A percentile compares a stretch with the other conserved stretches of the same genome.
Evolutionary conservation across 2,113 vertebrate species (phyloP).

Genomic region (Zosterops japonicus): DNA sequence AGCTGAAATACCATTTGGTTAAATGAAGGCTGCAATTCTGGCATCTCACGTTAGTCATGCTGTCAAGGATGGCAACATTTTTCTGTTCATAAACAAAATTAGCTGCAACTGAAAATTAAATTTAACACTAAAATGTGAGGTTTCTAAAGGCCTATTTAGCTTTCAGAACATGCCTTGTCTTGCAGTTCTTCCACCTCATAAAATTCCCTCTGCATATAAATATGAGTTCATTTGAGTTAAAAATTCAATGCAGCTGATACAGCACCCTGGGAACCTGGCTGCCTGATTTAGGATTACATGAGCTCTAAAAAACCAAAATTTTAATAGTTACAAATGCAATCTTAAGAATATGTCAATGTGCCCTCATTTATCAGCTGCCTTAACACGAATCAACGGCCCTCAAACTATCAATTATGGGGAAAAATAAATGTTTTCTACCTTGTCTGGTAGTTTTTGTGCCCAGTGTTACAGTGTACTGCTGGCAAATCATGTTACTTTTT

Average conservation of each 20-base stretch:
- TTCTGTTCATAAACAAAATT: neutral
- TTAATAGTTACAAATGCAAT: neutral
- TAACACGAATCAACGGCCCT: neutral
- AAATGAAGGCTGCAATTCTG: neutral
- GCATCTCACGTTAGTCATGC: neutral
- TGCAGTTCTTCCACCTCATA: neutral
- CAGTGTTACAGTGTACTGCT: neutral
- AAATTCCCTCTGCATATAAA: neutral
- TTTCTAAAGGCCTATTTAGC: neutral
- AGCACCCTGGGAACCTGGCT: neutral
- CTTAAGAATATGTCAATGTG: neutral
- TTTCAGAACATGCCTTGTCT: neutral
- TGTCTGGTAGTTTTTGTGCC: neutral
- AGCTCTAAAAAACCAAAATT: neutral
- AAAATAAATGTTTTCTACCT: neutral
- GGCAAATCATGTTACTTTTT: neutral
- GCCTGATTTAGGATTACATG: rapidly evolving
- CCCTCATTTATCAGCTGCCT: neutral
- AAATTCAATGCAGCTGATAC: neutral
- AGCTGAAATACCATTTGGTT: neutral
- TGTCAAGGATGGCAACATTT: neutral
- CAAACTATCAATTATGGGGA: neutral
- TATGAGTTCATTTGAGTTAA: neutral
- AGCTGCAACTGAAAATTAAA: neutral
- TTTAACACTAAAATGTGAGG: neutral